phyloP scores from a whole-genome alignment of 1,140 invertebrate species.

The Matsumurasca onukii region DNA sequence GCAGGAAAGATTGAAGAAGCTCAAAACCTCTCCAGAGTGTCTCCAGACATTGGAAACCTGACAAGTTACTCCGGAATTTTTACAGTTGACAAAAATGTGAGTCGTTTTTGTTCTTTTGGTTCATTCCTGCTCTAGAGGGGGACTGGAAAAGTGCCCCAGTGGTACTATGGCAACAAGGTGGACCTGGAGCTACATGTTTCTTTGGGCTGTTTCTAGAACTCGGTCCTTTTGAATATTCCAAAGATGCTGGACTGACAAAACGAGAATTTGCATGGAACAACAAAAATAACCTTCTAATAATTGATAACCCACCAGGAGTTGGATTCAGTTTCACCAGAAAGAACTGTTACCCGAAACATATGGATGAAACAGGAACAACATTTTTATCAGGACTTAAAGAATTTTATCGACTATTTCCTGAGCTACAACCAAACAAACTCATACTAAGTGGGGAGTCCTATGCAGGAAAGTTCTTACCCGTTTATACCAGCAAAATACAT shows the following conservation, averaged over 20 bases:
- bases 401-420: slow-evolving; percentile 71
- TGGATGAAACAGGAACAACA: slow-evolving; percentile 55
- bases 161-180: slow-evolving; percentile 73
- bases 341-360: slow-evolving; percentile 58
- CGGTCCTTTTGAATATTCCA: slow-evolving; percentile 30
- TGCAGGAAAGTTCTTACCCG: slow-evolving; percentile 80
- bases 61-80: slow-evolving; percentile 64
- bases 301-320: slow-evolving; percentile 62
- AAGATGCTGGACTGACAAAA: slow-evolving; percentile 7
- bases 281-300: slow-evolving; percentile 58
- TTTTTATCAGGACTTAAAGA: slow-evolving; percentile 49
- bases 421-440: slow-evolving; percentile 64
- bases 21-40: slow-evolving; percentile 30
- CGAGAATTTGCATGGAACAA: slow-evolving; percentile 33
- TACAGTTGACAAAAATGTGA: slow-evolving; percentile 60
- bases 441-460: slow-evolving; percentile 86
- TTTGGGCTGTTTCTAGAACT: slow-evolving; percentile 73
- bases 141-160: slow-evolving; percentile 56
- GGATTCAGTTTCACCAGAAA: slow-evolving; percentile 65
- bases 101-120: slow-evolving; percentile 75
- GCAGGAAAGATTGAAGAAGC: slow-evolving; percentile 32
- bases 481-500: slow-evolving; percentile 74
- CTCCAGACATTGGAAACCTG: slow-evolving; percentile 19
- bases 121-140: slow-evolving; percentile 60
- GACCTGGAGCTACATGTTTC: slow-evolving; percentile 67